A percentile compares a stretch with the other conserved stretches of the same genome.
These are phyloP conservation scores for Pseudomyrmex cubaensis DNA, from an alignment of 1,140 invertebrate genomes.

Conservation along the genomic window DNA sequence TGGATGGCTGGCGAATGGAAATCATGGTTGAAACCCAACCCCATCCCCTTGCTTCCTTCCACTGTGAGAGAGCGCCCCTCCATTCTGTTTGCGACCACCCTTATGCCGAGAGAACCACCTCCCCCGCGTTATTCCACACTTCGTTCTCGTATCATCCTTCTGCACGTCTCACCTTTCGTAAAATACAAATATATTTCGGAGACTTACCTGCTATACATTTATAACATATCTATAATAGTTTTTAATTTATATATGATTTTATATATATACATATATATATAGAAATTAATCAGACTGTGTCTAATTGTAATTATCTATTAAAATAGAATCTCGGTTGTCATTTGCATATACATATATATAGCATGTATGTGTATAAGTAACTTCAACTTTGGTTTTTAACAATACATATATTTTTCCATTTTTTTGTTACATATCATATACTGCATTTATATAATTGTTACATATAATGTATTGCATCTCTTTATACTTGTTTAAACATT, in stretches of 20 bases:
- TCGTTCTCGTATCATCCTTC: constrained; percentile 74
- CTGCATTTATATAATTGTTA: too few relatives aligned
- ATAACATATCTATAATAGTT: background rate
- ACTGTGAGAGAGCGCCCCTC: constrained; percentile 59
- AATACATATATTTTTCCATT: too few relatives aligned
- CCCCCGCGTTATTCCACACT: constrained; percentile 72
- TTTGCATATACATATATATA: too few relatives aligned
- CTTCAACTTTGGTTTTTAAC: too few relatives aligned
- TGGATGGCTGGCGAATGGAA: constrained; percentile 86
- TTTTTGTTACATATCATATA: too few relatives aligned
- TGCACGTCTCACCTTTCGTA: constrained; percentile 67
- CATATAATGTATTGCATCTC: too few relatives aligned
- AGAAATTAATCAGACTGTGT: too few relatives aligned
- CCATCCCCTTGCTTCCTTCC: constrained; percentile 66
- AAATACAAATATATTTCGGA: constrained; percentile 68
- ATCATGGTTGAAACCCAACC: constrained; percentile 84
- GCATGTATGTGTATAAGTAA: too few relatives aligned
- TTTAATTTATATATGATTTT: constrained; percentile 10
- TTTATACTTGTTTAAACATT: too few relatives aligned
- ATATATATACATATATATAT: background rate
- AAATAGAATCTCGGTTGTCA: too few relatives aligned
- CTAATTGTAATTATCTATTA: too few relatives aligned
- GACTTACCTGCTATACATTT: constrained; percentile 28
- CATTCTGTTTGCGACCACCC: constrained; percentile 71
- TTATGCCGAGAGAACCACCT: constrained; percentile 68